phyloP scores from a whole-genome alignment of 2,797 vertebrate species.

The Rallus crepitans region DNA sequence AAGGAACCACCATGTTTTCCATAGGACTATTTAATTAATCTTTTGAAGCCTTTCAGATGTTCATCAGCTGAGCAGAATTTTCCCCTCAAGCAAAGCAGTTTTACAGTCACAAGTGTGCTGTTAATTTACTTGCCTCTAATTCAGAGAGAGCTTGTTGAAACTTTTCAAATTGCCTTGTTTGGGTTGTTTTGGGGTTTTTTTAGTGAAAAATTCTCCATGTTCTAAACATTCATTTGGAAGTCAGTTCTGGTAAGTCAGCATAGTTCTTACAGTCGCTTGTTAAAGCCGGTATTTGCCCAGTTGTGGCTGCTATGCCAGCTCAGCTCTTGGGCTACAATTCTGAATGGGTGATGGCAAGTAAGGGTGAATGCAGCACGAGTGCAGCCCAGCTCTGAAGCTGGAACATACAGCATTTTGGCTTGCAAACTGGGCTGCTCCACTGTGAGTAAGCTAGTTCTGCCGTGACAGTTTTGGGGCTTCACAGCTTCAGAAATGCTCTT shows the following conservation, averaged over 20 bases:
- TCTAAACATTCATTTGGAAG: not conserved
- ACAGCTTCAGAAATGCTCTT: not conserved
- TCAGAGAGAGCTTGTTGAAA: not conserved
- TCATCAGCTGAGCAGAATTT: not conserved
- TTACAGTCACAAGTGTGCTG: not conserved
- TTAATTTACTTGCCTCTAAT: not conserved
- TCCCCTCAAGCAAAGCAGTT: conserved; percentile 1
- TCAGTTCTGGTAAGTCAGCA: not conserved
- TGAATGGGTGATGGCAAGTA: not conserved
- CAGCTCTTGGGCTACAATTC: not conserved
- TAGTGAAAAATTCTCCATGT: not conserved
- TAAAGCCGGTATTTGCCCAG: not conserved
- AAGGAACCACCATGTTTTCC: conserved; percentile 9
- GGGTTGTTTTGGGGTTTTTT: not conserved
- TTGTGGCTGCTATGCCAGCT: not conserved
- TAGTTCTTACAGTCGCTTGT: not conserved
- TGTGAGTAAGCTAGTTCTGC: not conserved
- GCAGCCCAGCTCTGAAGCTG: not conserved
- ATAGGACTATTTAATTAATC: conserved; percentile 36
- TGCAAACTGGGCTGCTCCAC: not conserved
- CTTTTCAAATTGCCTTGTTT: not conserved
- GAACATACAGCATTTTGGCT: not conserved
- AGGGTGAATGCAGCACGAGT: not conserved
- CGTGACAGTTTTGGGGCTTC: not conserved
- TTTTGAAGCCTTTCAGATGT: conserved; percentile 5